Evolutionary conservation across 2,888 invertebrate species (phyloP).

Genomic region (Trimorus sp.): DNA sequence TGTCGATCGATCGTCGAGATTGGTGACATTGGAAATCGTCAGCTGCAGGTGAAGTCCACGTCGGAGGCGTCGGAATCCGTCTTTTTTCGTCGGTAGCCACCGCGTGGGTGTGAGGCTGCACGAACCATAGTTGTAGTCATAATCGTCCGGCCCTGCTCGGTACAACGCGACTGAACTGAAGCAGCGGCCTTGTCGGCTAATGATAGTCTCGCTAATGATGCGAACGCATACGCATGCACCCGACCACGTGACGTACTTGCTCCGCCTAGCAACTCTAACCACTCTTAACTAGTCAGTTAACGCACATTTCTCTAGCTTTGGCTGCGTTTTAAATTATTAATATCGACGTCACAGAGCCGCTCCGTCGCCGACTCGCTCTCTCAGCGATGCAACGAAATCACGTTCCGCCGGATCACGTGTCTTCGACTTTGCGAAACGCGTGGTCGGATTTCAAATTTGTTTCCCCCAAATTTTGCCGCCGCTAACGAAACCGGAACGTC

Average conservation of each 20-base stretch:
- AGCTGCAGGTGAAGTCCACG: too few relatives aligned
- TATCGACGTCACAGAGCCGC: slow-evolving; percentile 53
- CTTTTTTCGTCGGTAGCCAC: background rate
- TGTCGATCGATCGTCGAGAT: too few relatives aligned
- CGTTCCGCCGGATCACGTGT: slow-evolving; percentile 49
- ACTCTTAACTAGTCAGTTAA: slow-evolving; percentile 62
- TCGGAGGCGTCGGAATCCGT: too few relatives aligned
- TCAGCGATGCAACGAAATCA: slow-evolving; percentile 32
- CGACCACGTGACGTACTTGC: slow-evolving; percentile 67
- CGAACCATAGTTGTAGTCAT: slow-evolving; percentile 18
- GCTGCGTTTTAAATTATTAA: slow-evolving; percentile 53
- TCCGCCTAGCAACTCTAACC: slow-evolving; percentile 73
- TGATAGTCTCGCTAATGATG: slow-evolving; percentile 81
- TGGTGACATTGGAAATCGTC: too few relatives aligned
- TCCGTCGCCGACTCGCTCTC: slow-evolving; percentile 19
- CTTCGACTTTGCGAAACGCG: slow-evolving; percentile 14
- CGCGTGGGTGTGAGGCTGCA: slow-evolving; percentile 14
- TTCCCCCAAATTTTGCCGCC: too few relatives aligned
- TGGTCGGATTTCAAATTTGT: too few relatives aligned
- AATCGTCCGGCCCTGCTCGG: slow-evolving; percentile 74
- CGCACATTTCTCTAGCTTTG: slow-evolving; percentile 61
- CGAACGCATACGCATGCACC: slow-evolving; percentile 74
- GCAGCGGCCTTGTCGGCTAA: slow-evolving; percentile 79
- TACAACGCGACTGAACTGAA: slow-evolving; percentile 60
- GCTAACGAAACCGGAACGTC: too few relatives aligned